Conservation (phyloP, 2,888 invertebrate species). For the Limnephilus auricula region DNA sequence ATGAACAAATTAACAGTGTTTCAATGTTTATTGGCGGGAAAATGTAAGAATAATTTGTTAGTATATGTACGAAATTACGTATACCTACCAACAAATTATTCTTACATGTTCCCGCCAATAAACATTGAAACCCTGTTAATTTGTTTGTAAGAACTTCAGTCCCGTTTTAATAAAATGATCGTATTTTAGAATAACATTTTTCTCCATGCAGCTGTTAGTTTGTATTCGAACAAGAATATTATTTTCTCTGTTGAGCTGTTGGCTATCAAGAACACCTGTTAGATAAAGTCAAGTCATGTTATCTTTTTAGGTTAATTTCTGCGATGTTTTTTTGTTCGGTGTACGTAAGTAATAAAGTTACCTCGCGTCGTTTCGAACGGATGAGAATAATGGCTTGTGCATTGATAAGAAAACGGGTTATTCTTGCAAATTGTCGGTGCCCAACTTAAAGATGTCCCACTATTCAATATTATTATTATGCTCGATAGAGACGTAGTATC, state of each 20-base stretch:
- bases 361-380: background rate
- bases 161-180: too few relatives aligned
- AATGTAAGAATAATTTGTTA: too few relatives aligned
- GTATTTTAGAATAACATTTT: too few relatives aligned
- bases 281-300: background rate
- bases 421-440: background rate
- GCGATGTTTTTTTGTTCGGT: background rate
- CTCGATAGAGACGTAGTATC: background rate
- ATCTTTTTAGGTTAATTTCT: slow-evolving; percentile 2
- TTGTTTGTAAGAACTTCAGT: too few relatives aligned
- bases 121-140: too few relatives aligned
- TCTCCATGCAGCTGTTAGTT: background rate
- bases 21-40: too few relatives aligned
- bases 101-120: too few relatives aligned
- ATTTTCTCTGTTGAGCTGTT: background rate
- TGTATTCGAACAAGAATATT: background rate
- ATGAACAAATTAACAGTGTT: too few relatives aligned
- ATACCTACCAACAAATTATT: too few relatives aligned
- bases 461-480: background rate
- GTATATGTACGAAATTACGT: too few relatives aligned
- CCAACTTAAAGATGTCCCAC: background rate
- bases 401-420: background rate
- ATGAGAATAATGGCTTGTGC: background rate
- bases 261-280: background rate
- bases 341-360: background rate